phyloP scores from a whole-genome alignment of 2,888 invertebrate genomes.

The Spodoptera picta region DNA sequence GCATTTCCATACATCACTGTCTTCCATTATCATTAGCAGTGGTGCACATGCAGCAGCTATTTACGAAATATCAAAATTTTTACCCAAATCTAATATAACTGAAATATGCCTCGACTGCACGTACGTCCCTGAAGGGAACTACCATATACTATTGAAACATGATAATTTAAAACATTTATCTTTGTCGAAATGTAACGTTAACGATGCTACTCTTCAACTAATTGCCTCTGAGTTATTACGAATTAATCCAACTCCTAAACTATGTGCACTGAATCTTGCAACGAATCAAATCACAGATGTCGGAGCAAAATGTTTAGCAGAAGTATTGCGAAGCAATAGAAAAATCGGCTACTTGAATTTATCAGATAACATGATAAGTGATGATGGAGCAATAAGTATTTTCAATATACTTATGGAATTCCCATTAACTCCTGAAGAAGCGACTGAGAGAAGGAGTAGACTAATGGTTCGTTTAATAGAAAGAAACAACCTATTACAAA shows the following conservation, averaged over 20 bases:
- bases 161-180: constrained; percentile 67
- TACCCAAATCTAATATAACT: constrained; percentile 66
- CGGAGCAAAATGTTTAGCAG: constrained; percentile 65
- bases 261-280: constrained; percentile 69
- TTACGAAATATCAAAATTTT: constrained; percentile 67
- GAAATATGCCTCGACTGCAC: constrained; percentile 70
- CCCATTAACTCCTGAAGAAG: constrained; percentile 33
- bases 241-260: constrained; percentile 63
- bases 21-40: constrained; percentile 61
- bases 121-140: constrained; percentile 64
- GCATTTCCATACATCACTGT: constrained; percentile 60
- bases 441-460: not conserved
- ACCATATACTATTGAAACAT: constrained; percentile 62
- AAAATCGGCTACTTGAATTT: constrained; percentile 72
- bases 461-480: not conserved
- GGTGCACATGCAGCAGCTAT: constrained; percentile 60
- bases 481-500: constrained; percentile 2
- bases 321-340: constrained; percentile 68
- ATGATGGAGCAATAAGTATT: constrained; percentile 64
- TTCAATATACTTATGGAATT: constrained; percentile 51
- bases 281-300: constrained; percentile 73
- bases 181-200: constrained; percentile 69
- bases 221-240: constrained; percentile 60
- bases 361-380: constrained; percentile 69
- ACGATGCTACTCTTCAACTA: constrained; percentile 61